Evolutionary conservation across 2,797 vertebrate species (phyloP).

Genomic region (Tiaroga cobitis): DNA sequence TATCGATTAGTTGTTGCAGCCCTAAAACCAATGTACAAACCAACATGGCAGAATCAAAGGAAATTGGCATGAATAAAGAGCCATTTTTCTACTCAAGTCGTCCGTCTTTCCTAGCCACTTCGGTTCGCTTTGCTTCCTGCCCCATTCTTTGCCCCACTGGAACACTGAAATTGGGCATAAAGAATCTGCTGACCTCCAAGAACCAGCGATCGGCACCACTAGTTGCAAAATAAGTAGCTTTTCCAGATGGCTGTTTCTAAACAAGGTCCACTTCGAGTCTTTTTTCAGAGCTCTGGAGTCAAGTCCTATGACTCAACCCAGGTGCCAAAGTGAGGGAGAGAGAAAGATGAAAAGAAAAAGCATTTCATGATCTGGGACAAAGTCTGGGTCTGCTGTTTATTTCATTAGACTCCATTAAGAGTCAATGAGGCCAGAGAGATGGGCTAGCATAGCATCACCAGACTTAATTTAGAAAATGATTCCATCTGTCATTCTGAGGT

Average conservation of each 20-base stretch:
- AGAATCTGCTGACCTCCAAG: constrained; percentile 68
- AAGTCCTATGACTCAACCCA: constrained; percentile 38
- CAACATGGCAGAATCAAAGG: background rate
- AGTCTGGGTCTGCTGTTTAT: constrained; percentile 56
- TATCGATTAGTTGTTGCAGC: too few relatives aligned
- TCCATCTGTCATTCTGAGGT: constrained; percentile 8
- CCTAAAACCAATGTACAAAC: background rate
- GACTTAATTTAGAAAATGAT: constrained; percentile 45
- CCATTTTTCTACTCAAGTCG: background rate
- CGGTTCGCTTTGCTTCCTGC: background rate
- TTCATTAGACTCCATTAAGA: constrained; percentile 61
- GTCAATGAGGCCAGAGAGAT: constrained; percentile 46
- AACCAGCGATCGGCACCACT: constrained; percentile 49
- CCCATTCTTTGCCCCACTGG: constrained; percentile 8
- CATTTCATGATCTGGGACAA: constrained; percentile 56
- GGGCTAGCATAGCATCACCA: constrained; percentile 24
- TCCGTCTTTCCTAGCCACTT: background rate
- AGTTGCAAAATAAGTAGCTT: constrained; percentile 62
- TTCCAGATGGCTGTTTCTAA: constrained; percentile 64
- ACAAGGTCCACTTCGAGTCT: constrained; percentile 50
- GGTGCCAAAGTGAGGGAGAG: background rate
- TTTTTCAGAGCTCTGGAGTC: constrained; percentile 27
- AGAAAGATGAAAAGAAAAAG: constrained; percentile 20
- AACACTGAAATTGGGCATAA: constrained; percentile 17
- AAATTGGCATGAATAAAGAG: background rate